These are phyloP conservation scores for Myiotriccus ornatus DNA, from an alignment of 2,797 vertebrate species.

Conservation along the genomic window DNA sequence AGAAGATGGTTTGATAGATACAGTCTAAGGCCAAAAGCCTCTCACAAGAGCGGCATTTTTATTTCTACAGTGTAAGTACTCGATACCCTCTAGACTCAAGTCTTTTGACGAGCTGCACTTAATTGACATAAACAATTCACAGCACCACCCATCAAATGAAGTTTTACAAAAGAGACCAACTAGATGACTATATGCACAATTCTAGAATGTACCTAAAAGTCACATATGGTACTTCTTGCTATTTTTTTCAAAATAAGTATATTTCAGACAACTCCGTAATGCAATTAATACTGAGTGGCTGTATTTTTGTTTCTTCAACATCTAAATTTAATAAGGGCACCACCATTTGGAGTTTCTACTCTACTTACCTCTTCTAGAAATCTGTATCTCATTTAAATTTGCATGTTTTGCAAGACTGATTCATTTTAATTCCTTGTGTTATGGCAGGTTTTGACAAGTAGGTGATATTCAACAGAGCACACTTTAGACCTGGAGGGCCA, in stretches of 20 bases:
- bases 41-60: background rate
- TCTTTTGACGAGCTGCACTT: background rate
- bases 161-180: background rate
- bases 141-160: background rate
- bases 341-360: background rate
- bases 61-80: background rate
- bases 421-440: conserved; percentile 42
- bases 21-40: background rate
- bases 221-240: background rate
- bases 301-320: background rate
- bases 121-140: conserved; percentile 38
- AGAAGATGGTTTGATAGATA: background rate
- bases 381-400: conserved; percentile 3
- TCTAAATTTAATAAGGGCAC: background rate
- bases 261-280: background rate
- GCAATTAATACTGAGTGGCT: conserved; percentile 4
- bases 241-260: background rate
- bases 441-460: conserved; percentile 26
- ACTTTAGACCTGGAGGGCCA: conserved; percentile 7
- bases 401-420: background rate
- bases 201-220: background rate
- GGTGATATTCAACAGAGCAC: conserved; percentile 21
- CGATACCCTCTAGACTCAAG: background rate
- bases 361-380: background rate
- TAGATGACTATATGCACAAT: background rate